Evolutionary conservation across 2,888 invertebrate genomes (phyloP).

Genomic region (Drosophila heteroneura): DNA sequence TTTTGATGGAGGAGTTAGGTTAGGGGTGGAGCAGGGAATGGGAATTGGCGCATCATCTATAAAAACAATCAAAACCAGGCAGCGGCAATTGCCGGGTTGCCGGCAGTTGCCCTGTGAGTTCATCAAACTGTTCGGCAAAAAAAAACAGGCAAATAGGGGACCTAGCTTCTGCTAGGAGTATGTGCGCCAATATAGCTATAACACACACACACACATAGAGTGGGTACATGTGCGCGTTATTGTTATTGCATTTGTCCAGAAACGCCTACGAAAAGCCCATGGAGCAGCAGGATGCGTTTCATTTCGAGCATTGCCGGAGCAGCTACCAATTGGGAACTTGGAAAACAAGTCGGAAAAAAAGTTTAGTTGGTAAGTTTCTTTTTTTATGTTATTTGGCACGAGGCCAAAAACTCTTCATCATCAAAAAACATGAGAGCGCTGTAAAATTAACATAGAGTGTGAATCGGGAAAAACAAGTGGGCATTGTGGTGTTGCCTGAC

Average conservation of each 20-base stretch:
- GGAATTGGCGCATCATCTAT: constrained; percentile 59
- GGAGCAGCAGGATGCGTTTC: constrained; percentile 64
- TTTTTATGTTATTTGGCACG: constrained; percentile 43
- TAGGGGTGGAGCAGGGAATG: not conserved
- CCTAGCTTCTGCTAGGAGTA: constrained; percentile 35
- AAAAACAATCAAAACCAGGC: constrained; percentile 73
- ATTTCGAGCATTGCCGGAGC: constrained; percentile 46
- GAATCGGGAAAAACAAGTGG: constrained; percentile 48
- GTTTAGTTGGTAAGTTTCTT: constrained; percentile 32
- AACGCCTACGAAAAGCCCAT: constrained; percentile 49
- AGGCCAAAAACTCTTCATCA: constrained; percentile 77
- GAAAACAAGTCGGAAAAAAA: constrained; percentile 33
- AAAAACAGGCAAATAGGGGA: constrained; percentile 6
- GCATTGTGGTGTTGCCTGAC: constrained; percentile 16
- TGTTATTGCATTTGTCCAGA: constrained; percentile 75
- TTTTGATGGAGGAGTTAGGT: constrained; percentile 1
- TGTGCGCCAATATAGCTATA: constrained; percentile 26
- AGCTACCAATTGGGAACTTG: constrained; percentile 34
- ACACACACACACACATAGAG: constrained; percentile 11
- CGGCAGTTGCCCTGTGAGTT: constrained; percentile 59
- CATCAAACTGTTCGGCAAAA: constrained; percentile 62
- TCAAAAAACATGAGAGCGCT: constrained; percentile 71
- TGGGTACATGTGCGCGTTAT: constrained; percentile 68
- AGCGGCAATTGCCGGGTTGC: constrained; percentile 57
- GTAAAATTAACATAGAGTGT: constrained; percentile 57